Percentiles rank a stretch among this genome's conserved stretches.
Conservation (phyloP, 1,140 invertebrate genomes). For the Bombus impatiens region DNA sequence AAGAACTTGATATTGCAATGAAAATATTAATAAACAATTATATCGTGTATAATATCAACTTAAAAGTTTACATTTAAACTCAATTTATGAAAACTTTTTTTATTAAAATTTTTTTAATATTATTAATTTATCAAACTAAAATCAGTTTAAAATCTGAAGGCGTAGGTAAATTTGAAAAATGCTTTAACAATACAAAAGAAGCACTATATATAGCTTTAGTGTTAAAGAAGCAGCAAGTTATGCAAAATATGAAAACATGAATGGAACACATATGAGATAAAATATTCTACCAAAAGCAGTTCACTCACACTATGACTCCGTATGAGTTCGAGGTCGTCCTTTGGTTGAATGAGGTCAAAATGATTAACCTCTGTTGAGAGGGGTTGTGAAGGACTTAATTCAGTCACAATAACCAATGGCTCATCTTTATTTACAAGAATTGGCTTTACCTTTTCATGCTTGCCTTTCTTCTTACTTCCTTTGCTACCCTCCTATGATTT, state of each 20-base stretch:
- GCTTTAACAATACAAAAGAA: background rate
- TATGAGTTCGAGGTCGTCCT: conserved; percentile 90
- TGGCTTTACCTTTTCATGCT: conserved; percentile 83
- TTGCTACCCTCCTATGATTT: conserved; percentile 78
- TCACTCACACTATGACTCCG: conserved; percentile 79
- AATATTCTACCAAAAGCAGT: conserved; percentile 53
- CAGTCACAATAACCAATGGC: conserved; percentile 76
- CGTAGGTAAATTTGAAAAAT: background rate
- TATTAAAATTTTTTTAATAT: background rate
- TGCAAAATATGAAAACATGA: conserved; percentile 31
- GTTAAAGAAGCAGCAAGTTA: conserved; percentile 26
- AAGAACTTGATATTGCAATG: background rate
- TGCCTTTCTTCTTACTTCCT: conserved; percentile 82
- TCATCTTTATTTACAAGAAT: conserved; percentile 87
- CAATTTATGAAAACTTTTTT: background rate
- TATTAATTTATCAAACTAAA: background rate
- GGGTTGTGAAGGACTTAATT: conserved; percentile 72
- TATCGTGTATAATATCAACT: background rate
- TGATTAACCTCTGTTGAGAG: conserved; percentile 84
- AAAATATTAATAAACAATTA: conserved; percentile 4
- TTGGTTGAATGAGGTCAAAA: conserved; percentile 90
- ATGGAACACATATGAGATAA: conserved; percentile 29
- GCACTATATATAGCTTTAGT: conserved; percentile 20
- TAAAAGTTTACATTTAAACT: background rate
- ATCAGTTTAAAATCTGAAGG: background rate